Evolutionary conservation across 2,113 vertebrate species (phyloP), one percentile per base, ranked within the genome.

Genomic region (Erpornis zantholeuca): DNA sequence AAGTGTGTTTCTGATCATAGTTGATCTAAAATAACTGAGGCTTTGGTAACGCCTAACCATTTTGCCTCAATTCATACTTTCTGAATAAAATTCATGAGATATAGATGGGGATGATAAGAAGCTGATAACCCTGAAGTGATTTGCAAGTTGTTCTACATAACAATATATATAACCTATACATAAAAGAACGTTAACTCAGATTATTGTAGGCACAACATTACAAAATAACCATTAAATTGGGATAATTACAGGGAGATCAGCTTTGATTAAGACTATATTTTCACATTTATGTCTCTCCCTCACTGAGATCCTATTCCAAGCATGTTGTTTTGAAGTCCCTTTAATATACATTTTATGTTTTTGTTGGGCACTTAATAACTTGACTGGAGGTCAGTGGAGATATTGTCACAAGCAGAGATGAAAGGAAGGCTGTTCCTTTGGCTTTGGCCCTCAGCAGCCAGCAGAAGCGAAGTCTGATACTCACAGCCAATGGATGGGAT

Each of bases 401-500:
- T 44, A 33, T 28, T 65, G 54, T 49, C 54, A 53, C 31, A 54
- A 63, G 53, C 36, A 79, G 40, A 69, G 53, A 6, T 19, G 35
- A 53, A 68, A 80, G 40, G 57, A 68, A 80, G 40, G 28, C 31
- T 60, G 17, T 38, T 57, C 40, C 61, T 86, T 72, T 69, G 63
- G 27, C 40, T 66, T 70, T 54, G 53, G 42, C 66, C 20, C 22
- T 27, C 0, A 0, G 44, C 68, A 91, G 63, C 19, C 60, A n/a
- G 65, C 59, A 57, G 47, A 24, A 40, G 17, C 60, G 31, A 49
- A 33, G 8, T 20, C 19, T 23, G 49, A 49, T 15, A 20, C 1
- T 17, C 1, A 5, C 20, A n/a, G 16, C 11, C 0, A 0, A 2
- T 11, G 47, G 42, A 40, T 1, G 4, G 24, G n/a, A 18, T 22